These are phyloP conservation scores for Labeo calbasu DNA, from an alignment of 2,797 vertebrate species.

Conservation along the genomic window DNA sequence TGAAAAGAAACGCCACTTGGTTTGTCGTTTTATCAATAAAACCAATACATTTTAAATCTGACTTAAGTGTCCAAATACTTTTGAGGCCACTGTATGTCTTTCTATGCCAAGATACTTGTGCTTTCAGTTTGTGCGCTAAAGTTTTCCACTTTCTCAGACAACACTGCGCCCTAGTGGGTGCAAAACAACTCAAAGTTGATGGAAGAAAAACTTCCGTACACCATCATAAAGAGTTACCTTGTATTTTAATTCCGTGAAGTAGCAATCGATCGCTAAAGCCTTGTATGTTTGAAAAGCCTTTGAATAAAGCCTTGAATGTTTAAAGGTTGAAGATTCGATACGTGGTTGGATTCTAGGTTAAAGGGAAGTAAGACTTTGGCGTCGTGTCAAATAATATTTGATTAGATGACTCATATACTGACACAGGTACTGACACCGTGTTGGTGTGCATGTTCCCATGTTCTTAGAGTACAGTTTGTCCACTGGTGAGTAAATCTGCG, in stretches of 20 bases:
- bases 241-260: background rate
- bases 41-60: background rate
- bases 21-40: background rate
- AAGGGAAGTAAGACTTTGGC: background rate
- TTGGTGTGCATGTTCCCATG: background rate
- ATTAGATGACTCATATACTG: conserved; percentile 26
- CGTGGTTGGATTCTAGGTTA: background rate
- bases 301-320: background rate
- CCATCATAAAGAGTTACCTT: background rate
- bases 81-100: background rate
- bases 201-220: background rate
- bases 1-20: background rate
- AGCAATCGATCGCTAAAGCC: background rate
- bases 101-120: background rate
- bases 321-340: conserved; percentile 4
- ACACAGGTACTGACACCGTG: background rate
- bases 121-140: background rate
- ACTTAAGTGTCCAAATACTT: background rate
- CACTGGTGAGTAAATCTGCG: background rate
- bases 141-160: conserved; percentile 43
- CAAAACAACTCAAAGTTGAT: conserved; percentile 14
- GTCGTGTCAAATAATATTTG: background rate
- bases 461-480: background rate
- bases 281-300: no score
- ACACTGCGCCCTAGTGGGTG: conserved; percentile 54